These are phyloP conservation scores for Lutraria rhynchaena DNA, from an alignment of 1,140 invertebrate species.

Conservation along the genomic window DNA sequence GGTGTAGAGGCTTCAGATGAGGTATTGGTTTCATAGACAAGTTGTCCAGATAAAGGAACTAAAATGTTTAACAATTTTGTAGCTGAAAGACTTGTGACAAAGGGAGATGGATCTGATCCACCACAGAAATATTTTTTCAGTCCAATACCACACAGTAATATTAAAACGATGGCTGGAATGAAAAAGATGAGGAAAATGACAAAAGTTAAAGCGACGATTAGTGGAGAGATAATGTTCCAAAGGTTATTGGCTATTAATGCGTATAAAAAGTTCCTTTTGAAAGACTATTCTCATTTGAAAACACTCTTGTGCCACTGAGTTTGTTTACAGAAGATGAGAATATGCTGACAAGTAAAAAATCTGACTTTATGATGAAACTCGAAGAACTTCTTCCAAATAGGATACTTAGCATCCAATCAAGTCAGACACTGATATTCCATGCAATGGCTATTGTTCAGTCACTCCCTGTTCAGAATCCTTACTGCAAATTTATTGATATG, in stretches of 20 bases:
- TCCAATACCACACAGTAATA: background rate
- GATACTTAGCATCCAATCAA: too few relatives aligned
- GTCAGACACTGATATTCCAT: slow-evolving; percentile 6
- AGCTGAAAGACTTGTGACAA: background rate
- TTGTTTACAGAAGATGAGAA: slow-evolving; percentile 8
- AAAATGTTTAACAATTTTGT: slow-evolving; percentile 11
- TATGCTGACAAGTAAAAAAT: slow-evolving; percentile 13
- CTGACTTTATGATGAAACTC: slow-evolving; percentile 10
- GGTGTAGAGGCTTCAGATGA: background rate
- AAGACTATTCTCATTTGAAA: slow-evolving; percentile 8
- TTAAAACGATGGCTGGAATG: background rate
- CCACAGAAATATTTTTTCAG: background rate
- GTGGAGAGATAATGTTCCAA: slow-evolving; percentile 11
- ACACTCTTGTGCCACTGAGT: slow-evolving; percentile 3
- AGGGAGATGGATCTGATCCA: background rate
- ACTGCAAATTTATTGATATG: background rate
- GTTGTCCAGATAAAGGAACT: background rate
- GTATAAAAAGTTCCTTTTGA: slow-evolving; percentile 10
- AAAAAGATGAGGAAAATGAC: background rate
- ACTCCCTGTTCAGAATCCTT: background rate
- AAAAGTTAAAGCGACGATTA: background rate
- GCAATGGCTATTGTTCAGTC: slow-evolving; percentile 1
- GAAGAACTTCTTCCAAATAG: background rate
- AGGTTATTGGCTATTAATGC: slow-evolving; percentile 32
- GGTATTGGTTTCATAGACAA: background rate